These are phyloP conservation scores for Melipona quadrifasciata DNA, from an alignment of 1,140 invertebrate species.

Conservation along the genomic window DNA sequence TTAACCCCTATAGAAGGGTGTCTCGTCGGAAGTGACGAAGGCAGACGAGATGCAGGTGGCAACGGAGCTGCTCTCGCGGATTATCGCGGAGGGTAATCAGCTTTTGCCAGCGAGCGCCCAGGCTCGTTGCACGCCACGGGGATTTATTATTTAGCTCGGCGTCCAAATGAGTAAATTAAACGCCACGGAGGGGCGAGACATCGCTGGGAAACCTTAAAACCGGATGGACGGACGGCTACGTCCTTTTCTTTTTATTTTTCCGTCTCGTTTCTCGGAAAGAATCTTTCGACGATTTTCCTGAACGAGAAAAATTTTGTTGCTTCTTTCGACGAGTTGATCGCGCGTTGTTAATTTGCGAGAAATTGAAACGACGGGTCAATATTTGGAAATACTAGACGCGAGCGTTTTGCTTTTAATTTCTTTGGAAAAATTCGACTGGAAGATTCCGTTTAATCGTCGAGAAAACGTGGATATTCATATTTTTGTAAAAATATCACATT, in stretches of 20 bases:
- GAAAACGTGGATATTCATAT: too few species aligned
- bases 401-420: too few species aligned
- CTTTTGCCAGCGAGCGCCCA: conserved; percentile 54
- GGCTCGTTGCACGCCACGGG: conserved; percentile 1
- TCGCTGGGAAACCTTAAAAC: neutral
- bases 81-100: conserved; percentile 66
- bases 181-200: neutral
- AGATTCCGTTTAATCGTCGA: too few species aligned
- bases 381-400: too few species aligned
- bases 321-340: too few species aligned
- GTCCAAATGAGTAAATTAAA: conserved; percentile 43
- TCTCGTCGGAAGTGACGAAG: conserved; percentile 42
- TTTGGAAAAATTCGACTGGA: too few species aligned
- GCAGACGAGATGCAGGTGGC: conserved; percentile 53
- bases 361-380: too few species aligned
- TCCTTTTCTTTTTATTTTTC: neutral
- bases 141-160: conserved; percentile 41
- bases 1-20: conserved; percentile 64
- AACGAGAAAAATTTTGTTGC: neutral
- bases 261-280: neutral
- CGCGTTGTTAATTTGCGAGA: too few species aligned
- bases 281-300: neutral
- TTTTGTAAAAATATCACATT: too few species aligned
- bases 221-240: too few species aligned
- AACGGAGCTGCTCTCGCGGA: conserved; percentile 51